Evolutionary conservation across 1,140 invertebrate genomes (phyloP).

Genomic region (Drosophila sp.): DNA sequence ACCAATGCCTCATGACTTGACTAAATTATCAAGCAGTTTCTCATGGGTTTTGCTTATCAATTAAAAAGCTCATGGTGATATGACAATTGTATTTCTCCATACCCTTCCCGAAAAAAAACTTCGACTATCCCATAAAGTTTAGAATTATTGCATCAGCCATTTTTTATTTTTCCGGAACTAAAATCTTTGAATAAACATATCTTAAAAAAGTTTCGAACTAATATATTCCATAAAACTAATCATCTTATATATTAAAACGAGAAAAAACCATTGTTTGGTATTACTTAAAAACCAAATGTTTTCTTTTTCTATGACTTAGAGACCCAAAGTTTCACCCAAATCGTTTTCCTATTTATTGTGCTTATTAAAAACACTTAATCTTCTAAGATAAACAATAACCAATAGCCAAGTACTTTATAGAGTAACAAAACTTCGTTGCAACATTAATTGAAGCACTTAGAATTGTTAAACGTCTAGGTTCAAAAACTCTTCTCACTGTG

Average conservation of each 20-base stretch:
- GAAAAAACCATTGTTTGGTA: too few relatives aligned
- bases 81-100: neutral
- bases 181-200: too few relatives aligned
- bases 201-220: too few relatives aligned
- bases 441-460: neutral
- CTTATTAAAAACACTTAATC: too few relatives aligned
- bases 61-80: neutral
- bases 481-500: neutral
- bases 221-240: too few relatives aligned
- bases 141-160: neutral
- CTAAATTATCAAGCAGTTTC: neutral
- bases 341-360: too few relatives aligned
- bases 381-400: too few relatives aligned
- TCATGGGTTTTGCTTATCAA: neutral
- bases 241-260: too few relatives aligned
- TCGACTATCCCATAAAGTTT: neutral
- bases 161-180: neutral
- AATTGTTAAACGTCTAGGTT: neutral
- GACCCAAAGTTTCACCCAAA: too few relatives aligned
- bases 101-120: neutral
- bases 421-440: neutral
- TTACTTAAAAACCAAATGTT: too few relatives aligned
- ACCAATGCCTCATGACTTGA: constrained; percentile 19
- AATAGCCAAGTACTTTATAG: neutral
- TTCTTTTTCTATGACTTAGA: too few relatives aligned